Evolutionary conservation across 1,140 invertebrate species (phyloP).

Genomic region (Drosophila lowei): DNA sequence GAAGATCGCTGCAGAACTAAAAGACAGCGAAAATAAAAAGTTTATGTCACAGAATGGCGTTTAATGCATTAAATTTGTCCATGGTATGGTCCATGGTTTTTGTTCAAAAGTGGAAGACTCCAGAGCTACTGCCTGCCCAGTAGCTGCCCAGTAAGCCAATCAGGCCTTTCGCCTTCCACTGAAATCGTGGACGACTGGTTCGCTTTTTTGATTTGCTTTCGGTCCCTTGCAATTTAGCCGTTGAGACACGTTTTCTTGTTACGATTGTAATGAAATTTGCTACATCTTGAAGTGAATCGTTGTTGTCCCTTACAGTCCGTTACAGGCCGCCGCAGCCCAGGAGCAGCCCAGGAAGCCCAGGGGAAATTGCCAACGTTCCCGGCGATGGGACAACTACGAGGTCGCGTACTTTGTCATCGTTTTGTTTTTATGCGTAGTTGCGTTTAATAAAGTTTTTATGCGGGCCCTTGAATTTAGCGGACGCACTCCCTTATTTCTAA

Average conservation of each 20-base stretch:
- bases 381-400: conserved; percentile 48
- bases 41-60: too few relatives aligned
- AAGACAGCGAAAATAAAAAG: too few relatives aligned
- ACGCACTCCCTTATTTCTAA: conserved; percentile 51
- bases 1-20: too few relatives aligned
- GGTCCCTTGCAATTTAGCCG: conserved; percentile 71
- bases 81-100: too few relatives aligned
- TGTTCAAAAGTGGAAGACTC: too few relatives aligned
- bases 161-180: conserved; percentile 51
- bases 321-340: conserved; percentile 29
- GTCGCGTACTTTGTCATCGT: conserved; percentile 78
- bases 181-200: conserved; percentile 17
- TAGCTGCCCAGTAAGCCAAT: conserved; percentile 39
- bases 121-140: too few relatives aligned
- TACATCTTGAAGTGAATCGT: conserved; percentile 78
- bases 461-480: conserved; percentile 17
- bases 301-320: conserved; percentile 7
- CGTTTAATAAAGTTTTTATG: conserved; percentile 80
- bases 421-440: conserved; percentile 80
- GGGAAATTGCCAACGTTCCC: conserved; percentile 41
- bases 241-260: conserved; percentile 80
- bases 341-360: background rate
- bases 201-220: conserved; percentile 54
- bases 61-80: too few relatives aligned
- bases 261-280: conserved; percentile 81